Evolutionary conservation across 2,888 invertebrate genomes (phyloP).

Genomic region (Allacma fusca): DNA sequence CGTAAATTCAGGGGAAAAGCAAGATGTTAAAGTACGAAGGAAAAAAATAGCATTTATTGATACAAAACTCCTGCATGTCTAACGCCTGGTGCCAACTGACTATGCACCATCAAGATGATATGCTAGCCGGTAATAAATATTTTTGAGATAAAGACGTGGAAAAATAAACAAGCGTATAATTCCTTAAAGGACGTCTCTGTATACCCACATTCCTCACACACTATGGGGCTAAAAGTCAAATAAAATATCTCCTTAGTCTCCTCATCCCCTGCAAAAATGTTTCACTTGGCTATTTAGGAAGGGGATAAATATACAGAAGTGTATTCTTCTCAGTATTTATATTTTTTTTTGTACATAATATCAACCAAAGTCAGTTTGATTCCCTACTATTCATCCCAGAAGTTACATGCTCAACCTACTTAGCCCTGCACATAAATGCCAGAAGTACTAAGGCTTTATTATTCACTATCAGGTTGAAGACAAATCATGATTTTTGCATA

Average conservation of each 20-base stretch:
- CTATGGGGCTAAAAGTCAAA: constrained; percentile 32
- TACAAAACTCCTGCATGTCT: not conserved
- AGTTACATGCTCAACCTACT: not conserved
- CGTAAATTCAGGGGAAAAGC: too few species aligned
- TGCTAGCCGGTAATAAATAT: not conserved
- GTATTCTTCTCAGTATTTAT: too few species aligned
- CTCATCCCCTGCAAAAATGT: not conserved
- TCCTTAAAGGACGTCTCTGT: constrained; percentile 7
- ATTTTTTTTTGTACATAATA: too few species aligned
- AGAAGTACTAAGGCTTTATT: not conserved
- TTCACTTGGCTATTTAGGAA: too few species aligned
- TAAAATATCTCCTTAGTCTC: constrained; percentile 4
- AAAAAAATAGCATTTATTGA: constrained; percentile 1
- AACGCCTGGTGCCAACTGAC: not conserved
- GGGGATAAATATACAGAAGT: too few species aligned
- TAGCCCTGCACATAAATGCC: not conserved
- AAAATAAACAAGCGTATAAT: constrained; percentile 34
- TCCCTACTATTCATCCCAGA: not conserved
- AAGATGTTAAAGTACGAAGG: too few species aligned
- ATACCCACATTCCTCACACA: constrained; percentile 35
- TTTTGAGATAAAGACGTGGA: not conserved
- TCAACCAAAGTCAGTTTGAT: too few species aligned
- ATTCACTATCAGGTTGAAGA: not conserved
- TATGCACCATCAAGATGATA: constrained; percentile 3
- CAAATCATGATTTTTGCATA: not conserved